Base-by-base conservation (phyloP, 2,888 invertebrate genomes). In the Asteroscopus sphinx region DNA sequence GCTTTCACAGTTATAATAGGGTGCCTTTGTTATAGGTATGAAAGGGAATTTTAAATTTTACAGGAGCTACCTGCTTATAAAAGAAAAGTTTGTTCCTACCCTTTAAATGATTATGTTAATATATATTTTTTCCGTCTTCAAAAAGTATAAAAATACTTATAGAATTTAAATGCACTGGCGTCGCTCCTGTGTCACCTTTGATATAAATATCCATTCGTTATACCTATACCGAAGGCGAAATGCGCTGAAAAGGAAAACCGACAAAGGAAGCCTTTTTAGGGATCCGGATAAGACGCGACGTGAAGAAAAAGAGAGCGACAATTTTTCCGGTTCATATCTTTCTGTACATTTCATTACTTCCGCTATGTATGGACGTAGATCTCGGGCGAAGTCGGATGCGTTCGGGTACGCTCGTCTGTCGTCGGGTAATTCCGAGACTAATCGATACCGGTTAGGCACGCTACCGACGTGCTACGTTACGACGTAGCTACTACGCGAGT, bases 341-440 rank as follows among this genome's bases (percentile, higher is more conserved):
- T 91, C 87, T 89, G 88, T 92, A 93, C 92, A 92, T 93, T 93
- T 92, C 93, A 92, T 93, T 94, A 91, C 91, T 92, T 93, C 93
- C 93, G 92, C 89, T 88, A 87, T 87, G 88, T 88, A 86, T 91
- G 92, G 87, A 89, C 86, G 85, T 73, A 72, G 80, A 65, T 67
- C 65, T 88, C 85, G 86, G 79, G 62, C n/a, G 57, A 64, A 64
- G 55, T 87, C 89, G 89, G 87, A 67, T 32, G 51, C 51, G 68
- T 73, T 90, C 90, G 92, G 80, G 62, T 26, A 36, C 49, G 39
- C 46, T 87, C 92, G 91, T 77, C 41, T 64, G 51, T 63, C 68
- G 76, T 87, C 91, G 88, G 82, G 66, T 73, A 71, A 79, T 77
- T 82, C 83, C 87, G 86, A 69, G 77, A 81, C 89, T 90, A 92